phyloP scores from a whole-genome alignment of 2,113 vertebrate species.

The Motacilla tschutschensis region DNA sequence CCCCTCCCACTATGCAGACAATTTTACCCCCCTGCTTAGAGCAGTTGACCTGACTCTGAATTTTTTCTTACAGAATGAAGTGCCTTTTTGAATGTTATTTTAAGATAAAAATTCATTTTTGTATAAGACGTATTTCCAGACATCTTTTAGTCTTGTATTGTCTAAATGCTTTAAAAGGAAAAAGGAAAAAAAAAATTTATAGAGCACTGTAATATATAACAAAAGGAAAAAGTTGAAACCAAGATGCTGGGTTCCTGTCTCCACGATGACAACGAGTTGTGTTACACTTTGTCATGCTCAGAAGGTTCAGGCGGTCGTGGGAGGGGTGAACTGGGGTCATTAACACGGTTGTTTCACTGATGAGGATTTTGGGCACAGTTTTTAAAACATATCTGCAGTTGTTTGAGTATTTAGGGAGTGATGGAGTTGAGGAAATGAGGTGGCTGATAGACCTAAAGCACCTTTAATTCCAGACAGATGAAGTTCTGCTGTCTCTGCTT shows the following conservation, averaged over 20 bases:
- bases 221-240: constrained; percentile 48
- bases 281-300: background rate
- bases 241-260: constrained; percentile 70
- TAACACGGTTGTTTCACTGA: background rate
- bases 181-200: constrained; percentile 75
- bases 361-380: constrained; percentile 21
- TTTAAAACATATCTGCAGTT: constrained; percentile 43
- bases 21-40: constrained; percentile 69
- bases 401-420: background rate
- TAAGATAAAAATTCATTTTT: constrained; percentile 87
- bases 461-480: constrained; percentile 28
- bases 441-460: constrained; percentile 31
- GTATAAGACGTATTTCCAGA: constrained; percentile 86
- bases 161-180: constrained; percentile 77
- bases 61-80: constrained; percentile 90
- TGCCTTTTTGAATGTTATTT: constrained; percentile 95
- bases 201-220: constrained; percentile 75
- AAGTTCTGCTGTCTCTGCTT: constrained; percentile 32
- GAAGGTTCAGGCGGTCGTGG: background rate
- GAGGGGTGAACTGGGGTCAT: constrained; percentile 7
- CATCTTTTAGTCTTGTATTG: constrained; percentile 84
- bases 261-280: constrained; percentile 42
- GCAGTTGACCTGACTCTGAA: constrained; percentile 88
- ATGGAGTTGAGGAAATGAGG: background rate
- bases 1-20: constrained; percentile 77